Base-by-base conservation (phyloP, 2,888 invertebrate genomes). In the Fragum fragum region DNA sequence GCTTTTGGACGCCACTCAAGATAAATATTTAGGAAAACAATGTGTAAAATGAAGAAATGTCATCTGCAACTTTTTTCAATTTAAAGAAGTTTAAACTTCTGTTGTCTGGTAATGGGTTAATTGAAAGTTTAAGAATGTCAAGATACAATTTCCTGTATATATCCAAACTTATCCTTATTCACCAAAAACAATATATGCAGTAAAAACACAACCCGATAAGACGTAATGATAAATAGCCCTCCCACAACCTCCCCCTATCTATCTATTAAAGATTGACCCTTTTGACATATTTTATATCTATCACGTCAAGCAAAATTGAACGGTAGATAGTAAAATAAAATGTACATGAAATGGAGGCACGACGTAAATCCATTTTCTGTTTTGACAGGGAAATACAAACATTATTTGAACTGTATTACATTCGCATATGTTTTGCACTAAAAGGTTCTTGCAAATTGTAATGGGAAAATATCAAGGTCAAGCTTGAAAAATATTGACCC, bases 201-300 rank as follows among this genome's bases (percentile, higher is more conserved):
- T 23, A 57, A 57, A 47, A 61, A 32, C 32, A 61, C n/a, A 18
- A 61, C 3, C 26, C 11, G 61, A 61, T 61, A 28, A 66, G 26
- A 66, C 39, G 14, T 32, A 32, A 66, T 42, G 66, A 66, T 66
- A 42, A 66, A 66, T 66, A 36, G 32, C 66, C 66, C 66, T 66
- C 66, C 66, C 66, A 66, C 66, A 42, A 66, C 66, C 66, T 66
- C 66, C 66, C 66, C 66, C 66, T 66, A 66, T 66, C 66, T 66
- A 66, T 42, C 21, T 66, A n/a, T 11, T 57, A 3, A 14, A 47
- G 18, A 47, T 47, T n/a, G 47, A 47, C 47, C 47, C 47, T 47
- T 47, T n/a, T 47, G 47, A 47, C 47, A n/a, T 14, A n/a, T 47
- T 47, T 47, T 47, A 47, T 47, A n/a, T 14, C 47, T 3, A 9